Evolutionary conservation across 1,140 invertebrate genomes (phyloP), one percentile per base, ranked within the genome.

Genomic region (Atta cephalotes): DNA sequence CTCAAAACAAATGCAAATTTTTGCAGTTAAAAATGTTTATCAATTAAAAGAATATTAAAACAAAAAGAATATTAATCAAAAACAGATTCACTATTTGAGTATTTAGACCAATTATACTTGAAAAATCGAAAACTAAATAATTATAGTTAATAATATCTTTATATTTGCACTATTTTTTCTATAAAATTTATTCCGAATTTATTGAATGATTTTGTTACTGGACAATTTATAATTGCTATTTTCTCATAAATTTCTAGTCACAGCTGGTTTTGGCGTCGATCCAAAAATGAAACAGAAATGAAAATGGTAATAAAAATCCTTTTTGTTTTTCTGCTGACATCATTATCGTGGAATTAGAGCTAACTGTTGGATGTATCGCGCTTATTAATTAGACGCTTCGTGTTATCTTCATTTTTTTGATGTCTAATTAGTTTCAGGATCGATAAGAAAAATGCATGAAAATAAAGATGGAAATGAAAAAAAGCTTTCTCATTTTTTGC

Each of bases 351-450:
- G 14, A 53, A 51, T 53, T 53, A 51, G 7, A 18, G 49, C 9
- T 72, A n/a, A 10, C 49, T 72, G 70, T 25, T 70, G 68, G 25
- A 28, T 70, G 14, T 51, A 72, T 53, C 45, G 7, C 39, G 45
- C 39, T 71, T 71, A 51, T 51, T 39, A 72, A 53, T 72, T 7
- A 28, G 49, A 35, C 0, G 10, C 18, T 62, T 60, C 35, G 4
- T 25, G n/a, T 16, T 25, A 62, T 45, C 1, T 3, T 18, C 21
- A 7, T 77, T 74, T 28, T 28, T 28, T n/a, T 56, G 9, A 31
- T 56, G 56, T 58, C 71, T 35, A 31, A 5, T 56, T 74, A 53
- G 18, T 14, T 31, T 31, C 14, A 1, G 4, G 12, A 35, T 74
- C 45, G 45, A 31, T 62, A 18, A 3, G 18, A 35, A 35, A 78